phyloP scores from a whole-genome alignment of 2,888 invertebrate species.

The Cremastinae sp. region DNA sequence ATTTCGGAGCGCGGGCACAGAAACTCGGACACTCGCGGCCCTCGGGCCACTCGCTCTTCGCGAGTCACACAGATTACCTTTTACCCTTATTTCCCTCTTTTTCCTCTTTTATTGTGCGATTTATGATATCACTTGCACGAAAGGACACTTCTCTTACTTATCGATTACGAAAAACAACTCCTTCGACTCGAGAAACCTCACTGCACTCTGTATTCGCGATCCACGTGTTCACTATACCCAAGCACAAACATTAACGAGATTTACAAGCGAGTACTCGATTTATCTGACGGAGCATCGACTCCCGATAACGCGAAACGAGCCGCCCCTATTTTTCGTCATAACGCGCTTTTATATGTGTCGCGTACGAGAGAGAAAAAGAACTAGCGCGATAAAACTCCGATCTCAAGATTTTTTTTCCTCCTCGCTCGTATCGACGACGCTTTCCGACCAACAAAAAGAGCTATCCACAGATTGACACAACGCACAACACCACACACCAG shows the following conservation, averaged over 20 bases:
- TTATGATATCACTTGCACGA: constrained; percentile 30
- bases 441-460: too few species aligned
- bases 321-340: constrained; percentile 53
- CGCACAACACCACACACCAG: too few species aligned
- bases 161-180: too few species aligned
- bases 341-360: constrained; percentile 30
- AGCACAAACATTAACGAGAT: constrained; percentile 22
- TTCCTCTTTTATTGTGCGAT: background rate
- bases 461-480: too few species aligned
- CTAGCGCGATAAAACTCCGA: too few species aligned
- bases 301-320: constrained; percentile 33
- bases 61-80: constrained; percentile 8
- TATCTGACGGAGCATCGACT: constrained; percentile 50
- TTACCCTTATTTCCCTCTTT: too few species aligned
- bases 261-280: constrained; percentile 16
- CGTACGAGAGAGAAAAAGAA: background rate
- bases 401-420: too few species aligned
- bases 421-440: too few species aligned
- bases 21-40: constrained; percentile 17
- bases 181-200: background rate
- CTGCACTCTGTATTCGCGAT: constrained; percentile 1
- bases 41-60: constrained; percentile 24
- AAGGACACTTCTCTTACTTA: constrained; percentile 24
- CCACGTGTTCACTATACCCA: constrained; percentile 18
- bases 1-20: constrained; percentile 11